phyloP scores from a whole-genome alignment of 2,113 vertebrate genomes.

The Rhegmatorhina hoffmannsi region DNA sequence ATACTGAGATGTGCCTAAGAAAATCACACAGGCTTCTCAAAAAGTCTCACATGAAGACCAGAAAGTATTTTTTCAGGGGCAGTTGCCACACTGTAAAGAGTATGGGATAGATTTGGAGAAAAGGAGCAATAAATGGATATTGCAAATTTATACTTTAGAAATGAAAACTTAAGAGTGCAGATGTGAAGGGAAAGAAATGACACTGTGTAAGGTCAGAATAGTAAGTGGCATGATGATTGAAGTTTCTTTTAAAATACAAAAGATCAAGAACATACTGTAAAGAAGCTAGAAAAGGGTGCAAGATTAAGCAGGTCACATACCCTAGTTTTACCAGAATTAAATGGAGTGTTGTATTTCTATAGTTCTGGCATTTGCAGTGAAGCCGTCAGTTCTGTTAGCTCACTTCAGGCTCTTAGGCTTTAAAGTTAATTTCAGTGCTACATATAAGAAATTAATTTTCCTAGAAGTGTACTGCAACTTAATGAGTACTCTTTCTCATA shows the following conservation, averaged over 20 bases:
- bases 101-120: neutral
- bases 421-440: neutral
- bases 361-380: neutral
- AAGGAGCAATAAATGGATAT: neutral
- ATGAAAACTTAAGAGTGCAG: neutral
- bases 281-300: neutral
- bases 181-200: neutral
- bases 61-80: neutral
- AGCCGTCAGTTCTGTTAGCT: neutral
- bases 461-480: neutral
- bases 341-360: neutral
- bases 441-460: neutral
- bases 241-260: neutral
- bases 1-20: neutral
- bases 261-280: neutral
- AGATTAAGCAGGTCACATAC: neutral
- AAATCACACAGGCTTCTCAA: neutral
- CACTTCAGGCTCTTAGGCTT: neutral
- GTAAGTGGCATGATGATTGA: neutral
- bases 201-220: neutral
- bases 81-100: neutral
- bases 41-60: neutral
- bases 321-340: neutral
- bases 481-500: neutral
- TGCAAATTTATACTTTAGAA: neutral